phyloP scores from a whole-genome alignment of 2,113 vertebrate genomes.

The Osmerus mordax region DNA sequence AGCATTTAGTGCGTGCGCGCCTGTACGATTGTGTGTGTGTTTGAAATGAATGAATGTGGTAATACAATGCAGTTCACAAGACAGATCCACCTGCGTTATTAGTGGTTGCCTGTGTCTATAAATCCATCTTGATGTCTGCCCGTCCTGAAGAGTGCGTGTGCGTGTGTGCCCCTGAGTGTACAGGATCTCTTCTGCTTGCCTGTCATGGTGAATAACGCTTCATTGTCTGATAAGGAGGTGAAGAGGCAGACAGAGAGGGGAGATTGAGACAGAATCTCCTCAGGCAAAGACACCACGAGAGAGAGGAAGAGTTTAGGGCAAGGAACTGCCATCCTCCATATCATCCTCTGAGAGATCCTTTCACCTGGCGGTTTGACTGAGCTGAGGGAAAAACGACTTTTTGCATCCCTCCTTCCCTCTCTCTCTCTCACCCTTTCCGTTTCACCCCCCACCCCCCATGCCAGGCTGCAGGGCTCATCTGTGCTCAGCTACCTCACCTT shows the following conservation, averaged over 20 bases:
- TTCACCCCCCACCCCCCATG: conserved; percentile 2
- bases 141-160: neutral
- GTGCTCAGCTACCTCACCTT: conserved; percentile 35
- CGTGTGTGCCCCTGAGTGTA: neutral
- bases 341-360: conserved; percentile 52
- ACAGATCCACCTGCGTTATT: neutral
- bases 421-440: conserved; percentile 17
- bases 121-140: neutral
- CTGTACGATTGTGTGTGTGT: too few species aligned
- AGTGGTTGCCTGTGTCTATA: conserved; percentile 1
- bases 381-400: neutral
- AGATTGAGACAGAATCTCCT: conserved; percentile 3
- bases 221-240: conserved; percentile 43
- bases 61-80: too few species aligned
- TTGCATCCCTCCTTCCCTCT: conserved; percentile 27
- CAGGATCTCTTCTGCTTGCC: neutral
- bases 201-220: conserved; percentile 35
- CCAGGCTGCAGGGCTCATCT: conserved; percentile 47
- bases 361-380: conserved; percentile 58
- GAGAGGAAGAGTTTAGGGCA: conserved; percentile 25
- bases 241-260: conserved; percentile 20
- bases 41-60: too few species aligned
- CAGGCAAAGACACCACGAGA: neutral
- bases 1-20: too few species aligned
- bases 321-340: conserved; percentile 50